phyloP scores from a whole-genome alignment of 2,888 invertebrate genomes.

The Heliconius sara region DNA sequence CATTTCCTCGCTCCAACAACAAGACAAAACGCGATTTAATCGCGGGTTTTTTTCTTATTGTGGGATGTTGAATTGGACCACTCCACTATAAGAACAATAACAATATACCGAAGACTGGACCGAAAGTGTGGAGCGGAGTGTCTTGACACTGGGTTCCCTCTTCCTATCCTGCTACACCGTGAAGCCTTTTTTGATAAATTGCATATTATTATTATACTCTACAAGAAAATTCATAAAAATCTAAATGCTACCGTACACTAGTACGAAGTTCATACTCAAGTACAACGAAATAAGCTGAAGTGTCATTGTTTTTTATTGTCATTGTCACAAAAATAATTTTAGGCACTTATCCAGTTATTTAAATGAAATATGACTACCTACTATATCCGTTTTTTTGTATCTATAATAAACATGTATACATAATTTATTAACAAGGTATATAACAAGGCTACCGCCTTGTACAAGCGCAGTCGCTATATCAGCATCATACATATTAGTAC shows the following conservation, averaged over 20 bases:
- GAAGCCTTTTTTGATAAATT: too few species aligned
- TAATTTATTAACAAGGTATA: slow-evolving; percentile 54
- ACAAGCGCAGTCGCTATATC: slow-evolving; percentile 51
- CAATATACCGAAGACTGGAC: too few species aligned
- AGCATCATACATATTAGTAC: not conserved
- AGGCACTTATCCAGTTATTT: not conserved
- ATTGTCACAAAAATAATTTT: not conserved
- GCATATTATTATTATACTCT: too few species aligned
- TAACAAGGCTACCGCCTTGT: slow-evolving; percentile 47
- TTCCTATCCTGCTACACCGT: too few species aligned
- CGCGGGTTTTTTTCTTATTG: too few species aligned
- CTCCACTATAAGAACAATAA: too few species aligned
- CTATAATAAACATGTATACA: slow-evolving; percentile 49
- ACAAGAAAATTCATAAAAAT: not conserved
- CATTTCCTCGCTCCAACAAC: too few species aligned
- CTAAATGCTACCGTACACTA: not conserved
- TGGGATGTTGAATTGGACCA: too few species aligned
- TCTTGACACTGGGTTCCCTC: too few species aligned
- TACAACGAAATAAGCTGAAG: not conserved
- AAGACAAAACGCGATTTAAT: too few species aligned
- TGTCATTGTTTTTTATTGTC: not conserved
- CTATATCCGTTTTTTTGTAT: not conserved
- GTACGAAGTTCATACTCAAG: not conserved
- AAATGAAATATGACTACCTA: not conserved
- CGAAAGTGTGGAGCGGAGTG: too few species aligned